Base-by-base conservation (phyloP, 2,888 invertebrate genomes). In the Mechanitis messenoides region DNA sequence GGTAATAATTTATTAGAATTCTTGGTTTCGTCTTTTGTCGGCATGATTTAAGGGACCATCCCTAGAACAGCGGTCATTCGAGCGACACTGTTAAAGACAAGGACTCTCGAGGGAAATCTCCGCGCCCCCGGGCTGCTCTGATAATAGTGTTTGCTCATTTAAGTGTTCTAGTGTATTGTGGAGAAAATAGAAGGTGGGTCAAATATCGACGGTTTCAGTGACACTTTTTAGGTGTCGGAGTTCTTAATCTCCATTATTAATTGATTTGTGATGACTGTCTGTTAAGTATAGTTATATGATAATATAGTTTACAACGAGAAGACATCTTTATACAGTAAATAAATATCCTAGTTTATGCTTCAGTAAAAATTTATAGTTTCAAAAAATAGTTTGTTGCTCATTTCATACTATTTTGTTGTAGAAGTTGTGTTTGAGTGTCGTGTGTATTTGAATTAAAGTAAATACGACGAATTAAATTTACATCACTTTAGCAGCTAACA, bases 91-190 rank as follows among this genome's bases (percentile, higher is more conserved):
- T 86, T 84, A 81, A 85, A 80, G 81, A 77, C 80, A 84, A 87
- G 84, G 74, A 77, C 73, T 69, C 88, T 83, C 88, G 63, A 66
- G 89, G 88, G 89, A 89, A 89, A 89, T 88, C 85, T 86, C 80
- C 79, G 77, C 80, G 78, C 84, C 83, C 84, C 79, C 76, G 72
- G 73, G 76, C 63, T 69, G 71, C 71, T 75, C 78, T 81, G 81
- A 80, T 88, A 87, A 88, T 87, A 85, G 86, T 88, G 89, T 88
- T 88, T 87, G 85, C 80, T 85, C 87, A 84, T 88, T 87, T 85
- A 79, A 89, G 89, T 84, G 85, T 85, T 76, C 77, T 75, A 67
- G 71, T 70, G 79, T 81, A 81, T 85, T 85, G 81, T 83, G 79
- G 47, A 47, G 20, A 20, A 20, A 1, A 20, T 9, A 9, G 9